Base-by-base conservation (phyloP, 2,797 vertebrate species). In the Apogon hyalosoma region DNA sequence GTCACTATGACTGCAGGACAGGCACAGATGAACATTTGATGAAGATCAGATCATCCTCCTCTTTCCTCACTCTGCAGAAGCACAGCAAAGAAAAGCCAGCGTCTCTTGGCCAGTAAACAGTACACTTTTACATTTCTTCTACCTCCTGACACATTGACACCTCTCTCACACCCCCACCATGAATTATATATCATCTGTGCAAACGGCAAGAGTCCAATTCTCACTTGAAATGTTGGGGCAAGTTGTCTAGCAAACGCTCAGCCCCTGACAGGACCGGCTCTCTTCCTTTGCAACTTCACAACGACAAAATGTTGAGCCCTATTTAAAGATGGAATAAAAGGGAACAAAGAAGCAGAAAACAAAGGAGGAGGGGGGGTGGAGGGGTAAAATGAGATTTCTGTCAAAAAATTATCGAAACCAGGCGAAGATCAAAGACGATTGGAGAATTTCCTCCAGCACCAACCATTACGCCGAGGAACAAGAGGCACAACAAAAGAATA, bases 111-210 rank as follows among this genome's bases (percentile, higher is more conserved):
- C 92, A 93, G 93, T 94, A 95, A 95, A 95, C 92, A 95, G 89
- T 82, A 69, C 85, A 92, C 91, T 94, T 94, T 94, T 92, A 93
- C 74, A 80, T 91, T 92, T 92, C 90, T 92, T 90, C 92, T 86
- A 90, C 91, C 87, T 90, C 78, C 88, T 94, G 94, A 94, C 92
- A 94, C 90, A 82, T 94, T 95, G 94, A 94, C 93, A 94, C 92
- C 84, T 89, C 92, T 91, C 91, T 92, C 90, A 91, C 90, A 91
- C 90, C 89, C 83, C 85, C 75, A 65, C 79, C 87, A 94, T 95
- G 93, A 95, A 95, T 95, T 93, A 95, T 94, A 93, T 90, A 92
- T 94, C 89, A 88, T 90, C 90, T 80, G 86, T 61, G 75, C 86
- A 75, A 92, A 90, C 88, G 83, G 88, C 90, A 87, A 90, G 92